Evolutionary conservation across 1,140 invertebrate species (phyloP), one percentile per base, ranked within the genome.

Genomic region (Bombus sibiricus): DNA sequence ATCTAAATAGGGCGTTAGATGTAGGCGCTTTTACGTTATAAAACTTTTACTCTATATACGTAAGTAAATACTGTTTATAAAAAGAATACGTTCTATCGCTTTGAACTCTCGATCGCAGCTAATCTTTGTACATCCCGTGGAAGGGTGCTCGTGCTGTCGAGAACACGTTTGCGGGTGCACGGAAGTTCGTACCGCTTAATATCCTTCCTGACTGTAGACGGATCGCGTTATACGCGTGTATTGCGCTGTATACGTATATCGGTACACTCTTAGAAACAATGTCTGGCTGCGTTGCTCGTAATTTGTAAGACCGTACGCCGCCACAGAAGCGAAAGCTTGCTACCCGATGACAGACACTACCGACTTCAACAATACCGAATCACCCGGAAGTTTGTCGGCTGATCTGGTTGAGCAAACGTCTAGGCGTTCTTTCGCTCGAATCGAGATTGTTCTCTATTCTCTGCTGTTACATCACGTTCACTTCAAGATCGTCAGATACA

Each of bases 281-380:
- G 57, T 47, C n/a, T 74, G 10, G 8, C 22, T 47, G 69, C 41
- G 68, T 62, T n/a, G 69, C 32, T 43, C 22, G 72, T 66, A 83
- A 83, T 83, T 83, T 53, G 32, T 39, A 74, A 83, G 34, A 39
- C 25, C 13, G 37, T 39, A 53, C 39, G 25, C 13, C 39, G 41
- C 25, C 1, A 9, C 59, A 37, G 41, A 83, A 53, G 41, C 32
- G 72, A 59, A 53, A 66, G 71, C 34, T 66, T n/a, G 72, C 59
- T 43, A 4, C 22, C 1, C 15, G 9, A 47, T 83, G 81, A 53
- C 59, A 39, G 79, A 73, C 47, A 22, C 43, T 34, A 18, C 0
- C 64, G n/a, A 37, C 15, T 75, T 78, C 73, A 28, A 81, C 78
- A 73, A 78, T 53, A 73, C 34, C 75, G 69, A 83, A 78, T 88